These are phyloP conservation scores for Cotesia typhae DNA, from an alignment of 1,140 invertebrate genomes.

Conservation along the genomic window DNA sequence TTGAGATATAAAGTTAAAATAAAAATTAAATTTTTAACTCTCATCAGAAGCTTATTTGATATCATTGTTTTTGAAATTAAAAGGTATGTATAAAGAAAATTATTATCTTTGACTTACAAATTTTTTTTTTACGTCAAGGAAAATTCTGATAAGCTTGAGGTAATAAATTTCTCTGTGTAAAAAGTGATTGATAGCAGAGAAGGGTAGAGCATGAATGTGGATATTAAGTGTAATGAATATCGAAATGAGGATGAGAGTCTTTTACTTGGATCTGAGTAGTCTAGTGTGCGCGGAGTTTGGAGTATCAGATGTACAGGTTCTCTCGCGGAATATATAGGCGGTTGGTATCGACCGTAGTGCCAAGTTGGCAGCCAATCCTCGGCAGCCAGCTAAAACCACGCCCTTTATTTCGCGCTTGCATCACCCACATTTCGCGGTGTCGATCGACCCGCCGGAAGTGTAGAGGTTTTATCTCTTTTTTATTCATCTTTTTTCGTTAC, in stretches of 20 bases:
- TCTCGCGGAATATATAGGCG: constrained; percentile 55
- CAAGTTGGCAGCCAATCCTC: constrained; percentile 66
- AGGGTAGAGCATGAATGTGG: neutral
- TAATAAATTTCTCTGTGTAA: too few species aligned
- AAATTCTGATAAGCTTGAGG: too few species aligned
- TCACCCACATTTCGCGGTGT: constrained; percentile 59
- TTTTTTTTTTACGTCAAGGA: too few species aligned
- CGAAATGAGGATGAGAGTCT: constrained; percentile 29
- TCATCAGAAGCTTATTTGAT: too few species aligned
- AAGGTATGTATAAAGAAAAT: too few species aligned
- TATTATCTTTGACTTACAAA: too few species aligned
- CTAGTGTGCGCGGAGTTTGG: constrained; percentile 59
- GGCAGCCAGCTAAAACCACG: constrained; percentile 65
- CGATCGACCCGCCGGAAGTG: constrained; percentile 49
- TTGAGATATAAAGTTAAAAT: too few species aligned
- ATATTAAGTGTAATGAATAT: too few species aligned
- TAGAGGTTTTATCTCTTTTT: constrained; percentile 31
- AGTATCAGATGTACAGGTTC: constrained; percentile 63
- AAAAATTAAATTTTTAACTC: too few species aligned
- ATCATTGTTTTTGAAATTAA: too few species aligned
- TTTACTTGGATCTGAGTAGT: constrained; percentile 28
- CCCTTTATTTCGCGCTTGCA: constrained; percentile 66
- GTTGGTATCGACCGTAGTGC: constrained; percentile 64
- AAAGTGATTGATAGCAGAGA: neutral
- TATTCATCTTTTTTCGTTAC: constrained; percentile 4